Evolutionary conservation across 2,888 invertebrate species (phyloP).

Genomic region (Acleris sparsana): DNA sequence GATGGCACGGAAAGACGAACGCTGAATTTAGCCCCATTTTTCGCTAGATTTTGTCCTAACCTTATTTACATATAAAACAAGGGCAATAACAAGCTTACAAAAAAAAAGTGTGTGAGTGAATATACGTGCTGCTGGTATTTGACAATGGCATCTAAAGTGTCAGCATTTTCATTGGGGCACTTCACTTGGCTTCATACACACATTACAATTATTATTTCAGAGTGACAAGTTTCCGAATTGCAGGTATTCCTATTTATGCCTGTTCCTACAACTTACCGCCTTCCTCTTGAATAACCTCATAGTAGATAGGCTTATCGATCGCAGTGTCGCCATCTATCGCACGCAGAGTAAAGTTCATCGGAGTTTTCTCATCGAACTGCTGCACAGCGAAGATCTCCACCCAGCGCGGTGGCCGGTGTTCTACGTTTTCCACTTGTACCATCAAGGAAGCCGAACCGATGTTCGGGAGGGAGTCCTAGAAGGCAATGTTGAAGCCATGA

Average conservation of each 20-base stretch:
- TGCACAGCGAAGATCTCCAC: slow-evolving; percentile 80
- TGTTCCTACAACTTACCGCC: slow-evolving; percentile 54
- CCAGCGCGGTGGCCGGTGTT: slow-evolving; percentile 85
- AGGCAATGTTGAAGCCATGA: background rate
- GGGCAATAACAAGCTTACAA: too few species aligned
- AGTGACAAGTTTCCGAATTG: too few species aligned
- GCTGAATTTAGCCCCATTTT: too few species aligned
- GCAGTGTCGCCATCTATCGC: slow-evolving; percentile 86
- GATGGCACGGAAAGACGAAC: too few species aligned
- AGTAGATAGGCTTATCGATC: slow-evolving; percentile 80
- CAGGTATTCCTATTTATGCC: background rate
- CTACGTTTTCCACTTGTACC: slow-evolving; percentile 83
- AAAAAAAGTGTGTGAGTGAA: too few species aligned
- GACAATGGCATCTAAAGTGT: too few species aligned
- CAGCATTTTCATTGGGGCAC: too few species aligned
- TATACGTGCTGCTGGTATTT: too few species aligned
- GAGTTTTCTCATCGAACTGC: slow-evolving; percentile 82
- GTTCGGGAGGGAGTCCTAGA: slow-evolving; percentile 73
- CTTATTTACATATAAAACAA: too few species aligned
- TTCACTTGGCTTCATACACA: too few species aligned
- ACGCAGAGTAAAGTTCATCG: slow-evolving; percentile 66
- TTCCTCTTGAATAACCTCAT: slow-evolving; percentile 66
- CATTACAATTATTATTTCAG: too few species aligned
- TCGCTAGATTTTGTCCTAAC: too few species aligned
- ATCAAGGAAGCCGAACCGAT: slow-evolving; percentile 71